Evolutionary conservation across 2,113 vertebrate genomes (phyloP), one percentile per base, ranked within the genome.

Genomic region (Apeltes quadracus): DNA sequence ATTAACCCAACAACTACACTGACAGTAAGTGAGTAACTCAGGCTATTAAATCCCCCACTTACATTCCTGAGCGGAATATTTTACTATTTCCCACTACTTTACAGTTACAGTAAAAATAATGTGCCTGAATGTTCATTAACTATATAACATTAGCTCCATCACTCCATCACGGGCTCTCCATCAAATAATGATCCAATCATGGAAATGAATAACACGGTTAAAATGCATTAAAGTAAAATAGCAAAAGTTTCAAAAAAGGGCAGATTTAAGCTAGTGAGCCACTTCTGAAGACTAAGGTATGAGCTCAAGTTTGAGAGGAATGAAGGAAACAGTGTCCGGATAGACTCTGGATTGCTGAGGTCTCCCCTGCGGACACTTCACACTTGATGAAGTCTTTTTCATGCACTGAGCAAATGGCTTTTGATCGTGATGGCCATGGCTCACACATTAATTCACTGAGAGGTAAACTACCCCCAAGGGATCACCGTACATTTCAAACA

Each of bases 321-420:
- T 18, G 13, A 13, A 39, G 20, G 12, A 0, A 27, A n/a, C 12
- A 18, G 11, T 23, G 14, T 48, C 25, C 4, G 22, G 20, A 68
- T 3, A 5, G 4, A 22, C 15, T 4, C 16, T 32, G 48, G n/a
- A 25, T 3, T 13, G 61, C 43, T 67, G 34, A 18, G 41, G 32
- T 38, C 43, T 69, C 43, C 32, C 7, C 63, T 44, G 44, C 53
- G 53, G 38, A 14, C 48, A 34, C 62, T 39, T 20, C 11, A 59
- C n/a, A 65, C 61, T 25, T 70, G 13, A 58, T 41, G 48, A 25
- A 43, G 61, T 55, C 61, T 68, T 25, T 50, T 3, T 71, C 16
- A 56, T 53, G 32, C 25, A 44, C 36, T 13, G 4, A 58, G 11
- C 7, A n/a, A n/a, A 34, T 8, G n/a, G 29, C 15, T 50, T 27